Evolutionary conservation across 2,888 invertebrate species (phyloP).

Genomic region (Agriopis leucophaearia): DNA sequence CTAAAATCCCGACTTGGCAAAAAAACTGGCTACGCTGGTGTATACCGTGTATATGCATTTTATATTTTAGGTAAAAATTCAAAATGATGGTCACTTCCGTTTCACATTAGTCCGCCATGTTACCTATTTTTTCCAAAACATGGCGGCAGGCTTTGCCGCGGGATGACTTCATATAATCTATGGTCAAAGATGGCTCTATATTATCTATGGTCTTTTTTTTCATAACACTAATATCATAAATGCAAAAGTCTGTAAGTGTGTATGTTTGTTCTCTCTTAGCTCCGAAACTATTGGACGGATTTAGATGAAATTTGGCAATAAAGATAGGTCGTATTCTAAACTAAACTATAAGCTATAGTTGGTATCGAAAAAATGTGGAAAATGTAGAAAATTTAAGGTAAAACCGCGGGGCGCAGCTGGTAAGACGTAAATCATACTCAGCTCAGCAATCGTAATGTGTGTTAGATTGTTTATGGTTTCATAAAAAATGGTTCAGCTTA

Average conservation of each 20-base stretch:
- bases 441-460: conserved; percentile 16
- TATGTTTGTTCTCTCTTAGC: not conserved
- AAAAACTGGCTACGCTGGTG: too few species aligned
- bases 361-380: not conserved
- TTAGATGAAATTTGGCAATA: not conserved
- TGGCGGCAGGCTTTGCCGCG: conserved; percentile 63
- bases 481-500: conserved; percentile 25
- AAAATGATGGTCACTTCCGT: conserved; percentile 56
- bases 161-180: conserved; percentile 84
- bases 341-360: not conserved
- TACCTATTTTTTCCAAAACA: conserved; percentile 68
- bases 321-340: not conserved
- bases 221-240: conserved; percentile 33
- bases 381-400: not conserved
- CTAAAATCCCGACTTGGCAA: too few species aligned
- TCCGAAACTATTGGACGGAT: not conserved
- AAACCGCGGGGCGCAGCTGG: not conserved
- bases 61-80: too few species aligned
- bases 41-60: too few species aligned
- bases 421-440: conserved; percentile 54
- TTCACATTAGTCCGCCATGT: conserved; percentile 69
- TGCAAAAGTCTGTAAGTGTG: not conserved
- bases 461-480: conserved; percentile 26
- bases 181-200: conserved; percentile 80
- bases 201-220: conserved; percentile 70